Evolutionary conservation across 2,888 invertebrate genomes (phyloP).

Genomic region (Volucella bombylans): DNA sequence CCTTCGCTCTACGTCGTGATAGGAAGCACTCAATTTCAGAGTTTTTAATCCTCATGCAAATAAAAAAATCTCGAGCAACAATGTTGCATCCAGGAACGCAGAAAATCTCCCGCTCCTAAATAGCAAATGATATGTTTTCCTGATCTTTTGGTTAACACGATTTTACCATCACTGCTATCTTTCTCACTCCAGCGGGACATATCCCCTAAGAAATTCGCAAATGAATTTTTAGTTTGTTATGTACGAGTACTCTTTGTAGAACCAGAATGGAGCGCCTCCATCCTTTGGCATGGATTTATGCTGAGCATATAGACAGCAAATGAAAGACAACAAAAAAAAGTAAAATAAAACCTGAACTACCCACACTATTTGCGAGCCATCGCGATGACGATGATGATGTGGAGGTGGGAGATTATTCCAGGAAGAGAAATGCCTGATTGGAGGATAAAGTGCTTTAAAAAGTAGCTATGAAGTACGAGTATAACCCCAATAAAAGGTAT

Average conservation of each 20-base stretch:
- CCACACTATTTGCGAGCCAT: constrained; percentile 71
- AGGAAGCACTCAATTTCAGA: constrained; percentile 57
- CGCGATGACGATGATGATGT: constrained; percentile 66
- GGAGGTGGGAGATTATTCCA: constrained; percentile 71
- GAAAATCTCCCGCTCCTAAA: constrained; percentile 61
- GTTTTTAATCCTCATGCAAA: constrained; percentile 59
- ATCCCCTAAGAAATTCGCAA: constrained; percentile 48
- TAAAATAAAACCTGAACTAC: constrained; percentile 39
- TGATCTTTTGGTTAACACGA: constrained; percentile 72
- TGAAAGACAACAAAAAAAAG: constrained; percentile 22
- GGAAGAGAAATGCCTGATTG: constrained; percentile 69
- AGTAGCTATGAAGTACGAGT: constrained; percentile 52
- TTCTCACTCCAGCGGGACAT: constrained; percentile 13
- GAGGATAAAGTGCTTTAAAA: constrained; percentile 53
- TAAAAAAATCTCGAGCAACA: constrained; percentile 43
- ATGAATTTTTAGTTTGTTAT: constrained; percentile 49
- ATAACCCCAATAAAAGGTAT: constrained; percentile 58
- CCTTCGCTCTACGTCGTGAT: constrained; percentile 71
- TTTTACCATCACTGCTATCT: constrained; percentile 71
- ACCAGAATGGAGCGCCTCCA: constrained; percentile 28
- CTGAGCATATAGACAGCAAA: constrained; percentile 58
- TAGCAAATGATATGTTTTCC: constrained; percentile 72
- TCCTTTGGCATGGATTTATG: constrained; percentile 59
- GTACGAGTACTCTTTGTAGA: constrained; percentile 20
- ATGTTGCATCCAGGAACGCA: constrained; percentile 48